Conservation (phyloP, 2,888 invertebrate species). For the Caenorhabditis auriculariae region DNA sequence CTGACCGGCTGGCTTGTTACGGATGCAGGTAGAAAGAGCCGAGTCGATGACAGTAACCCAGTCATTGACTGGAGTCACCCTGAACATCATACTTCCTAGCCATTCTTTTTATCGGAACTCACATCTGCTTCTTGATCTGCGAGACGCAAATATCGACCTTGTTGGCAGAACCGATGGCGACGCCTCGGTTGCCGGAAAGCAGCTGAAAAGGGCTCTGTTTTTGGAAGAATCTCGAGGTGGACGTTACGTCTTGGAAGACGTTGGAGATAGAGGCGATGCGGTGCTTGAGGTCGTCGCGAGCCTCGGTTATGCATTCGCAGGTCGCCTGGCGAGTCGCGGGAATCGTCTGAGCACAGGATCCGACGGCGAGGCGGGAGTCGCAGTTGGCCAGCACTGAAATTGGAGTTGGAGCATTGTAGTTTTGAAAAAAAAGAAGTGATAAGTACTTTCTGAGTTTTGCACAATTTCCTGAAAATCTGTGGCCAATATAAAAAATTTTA, state of each 20-base stretch:
- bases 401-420: too few species aligned
- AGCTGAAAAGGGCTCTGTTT: conserved; percentile 30
- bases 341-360: conserved; percentile 47
- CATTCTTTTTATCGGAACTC: conserved; percentile 13
- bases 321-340: conserved; percentile 46
- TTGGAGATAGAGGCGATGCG: conserved; percentile 58
- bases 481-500: conserved; percentile 1
- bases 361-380: conserved; percentile 34
- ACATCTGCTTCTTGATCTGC: conserved; percentile 61
- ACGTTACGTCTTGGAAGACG: conserved; percentile 48
- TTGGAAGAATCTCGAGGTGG: not conserved
- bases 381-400: conserved; percentile 34
- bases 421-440: too few species aligned
- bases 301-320: conserved; percentile 62
- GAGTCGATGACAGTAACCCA: conserved; percentile 61
- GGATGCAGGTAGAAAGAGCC: conserved; percentile 58
- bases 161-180: conserved; percentile 52
- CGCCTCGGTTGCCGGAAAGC: conserved; percentile 49
- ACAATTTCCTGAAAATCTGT: not conserved
- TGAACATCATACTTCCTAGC: conserved; percentile 8
- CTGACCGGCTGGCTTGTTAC: conserved; percentile 54
- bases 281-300: conserved; percentile 59
- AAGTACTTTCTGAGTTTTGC: too few species aligned
- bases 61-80: conserved; percentile 61
- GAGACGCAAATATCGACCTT: conserved; percentile 60